Evolutionary conservation across 2,113 vertebrate species (phyloP).

Genomic region (Greenwoodochromis staneri): DNA sequence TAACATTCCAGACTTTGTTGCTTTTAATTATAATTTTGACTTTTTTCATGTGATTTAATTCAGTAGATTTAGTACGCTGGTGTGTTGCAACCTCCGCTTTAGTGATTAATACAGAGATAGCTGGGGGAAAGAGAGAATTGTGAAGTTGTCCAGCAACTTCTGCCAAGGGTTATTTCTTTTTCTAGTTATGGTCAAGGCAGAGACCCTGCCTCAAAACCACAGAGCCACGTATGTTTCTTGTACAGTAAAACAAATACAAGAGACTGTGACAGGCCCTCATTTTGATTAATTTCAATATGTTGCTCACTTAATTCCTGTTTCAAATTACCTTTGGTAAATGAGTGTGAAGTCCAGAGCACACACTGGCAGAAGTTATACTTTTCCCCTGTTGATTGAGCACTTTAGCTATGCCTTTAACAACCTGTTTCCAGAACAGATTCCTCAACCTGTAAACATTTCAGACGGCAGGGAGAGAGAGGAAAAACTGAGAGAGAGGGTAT

Average conservation of each 20-base stretch:
- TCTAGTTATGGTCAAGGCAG: neutral
- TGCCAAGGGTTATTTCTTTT: constrained; percentile 12
- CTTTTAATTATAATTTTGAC: neutral
- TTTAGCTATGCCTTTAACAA: constrained; percentile 12
- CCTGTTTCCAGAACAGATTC: constrained; percentile 20
- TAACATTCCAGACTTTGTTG: neutral
- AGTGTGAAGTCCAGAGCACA: neutral
- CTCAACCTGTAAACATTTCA: constrained; percentile 61
- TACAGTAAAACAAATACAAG: neutral
- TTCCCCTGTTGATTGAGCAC: neutral
- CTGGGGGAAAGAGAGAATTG: neutral
- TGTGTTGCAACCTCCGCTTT: neutral
- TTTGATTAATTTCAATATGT: neutral
- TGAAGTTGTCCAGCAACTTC: neutral
- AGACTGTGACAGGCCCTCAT: neutral
- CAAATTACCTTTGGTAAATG: neutral
- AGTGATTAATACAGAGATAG: neutral
- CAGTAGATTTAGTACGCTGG: neutral
- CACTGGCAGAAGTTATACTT: neutral
- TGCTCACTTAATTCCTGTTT: neutral
- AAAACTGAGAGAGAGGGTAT: neutral
- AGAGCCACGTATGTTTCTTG: neutral
- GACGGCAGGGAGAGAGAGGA: neutral
- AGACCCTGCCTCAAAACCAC: neutral
- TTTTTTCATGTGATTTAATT: neutral